These are phyloP conservation scores for Odontocolon sp. DNA, from an alignment of 2,888 invertebrate species.

Conservation along the genomic window DNA sequence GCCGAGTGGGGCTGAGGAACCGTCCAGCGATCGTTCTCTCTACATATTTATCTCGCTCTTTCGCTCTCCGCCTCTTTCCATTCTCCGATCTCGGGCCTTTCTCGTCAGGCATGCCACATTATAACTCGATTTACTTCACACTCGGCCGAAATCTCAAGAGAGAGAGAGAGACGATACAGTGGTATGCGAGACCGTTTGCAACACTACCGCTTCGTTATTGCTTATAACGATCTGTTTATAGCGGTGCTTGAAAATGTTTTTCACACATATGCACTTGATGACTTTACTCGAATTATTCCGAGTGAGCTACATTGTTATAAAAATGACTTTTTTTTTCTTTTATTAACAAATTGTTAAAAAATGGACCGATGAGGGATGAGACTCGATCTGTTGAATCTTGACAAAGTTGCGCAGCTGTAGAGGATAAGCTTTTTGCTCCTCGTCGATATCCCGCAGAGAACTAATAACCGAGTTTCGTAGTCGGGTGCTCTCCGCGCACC, in stretches of 20 bases:
- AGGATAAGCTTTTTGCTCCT: slow-evolving; percentile 46
- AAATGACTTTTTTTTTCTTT: neutral
- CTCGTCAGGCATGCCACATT: slow-evolving; percentile 29
- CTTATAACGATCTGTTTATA: slow-evolving; percentile 10
- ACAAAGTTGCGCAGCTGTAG: slow-evolving; percentile 24
- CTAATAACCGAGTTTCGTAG: slow-evolving; percentile 77
- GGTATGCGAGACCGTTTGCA: neutral
- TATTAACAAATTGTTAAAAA: slow-evolving; percentile 21
- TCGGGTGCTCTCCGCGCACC: slow-evolving; percentile 48
- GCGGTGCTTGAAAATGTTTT: slow-evolving; percentile 7
- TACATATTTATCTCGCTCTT: slow-evolving; percentile 35
- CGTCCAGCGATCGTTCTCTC: neutral
- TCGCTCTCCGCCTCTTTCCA: slow-evolving; percentile 5
- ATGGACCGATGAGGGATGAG: slow-evolving; percentile 34
- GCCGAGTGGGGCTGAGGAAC: neutral
- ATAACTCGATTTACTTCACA: slow-evolving; percentile 46
- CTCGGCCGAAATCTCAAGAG: slow-evolving; percentile 29
- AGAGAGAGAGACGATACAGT: neutral
- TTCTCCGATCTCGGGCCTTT: too few relatives aligned
- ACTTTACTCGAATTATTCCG: neutral
- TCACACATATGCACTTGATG: neutral
- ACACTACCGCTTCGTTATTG: neutral
- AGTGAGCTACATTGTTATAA: neutral
- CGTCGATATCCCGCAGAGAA: slow-evolving; percentile 74
- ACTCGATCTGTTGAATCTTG: neutral